phyloP scores from a whole-genome alignment of 2,113 vertebrate genomes.

The Corvus hawaiiensis region DNA sequence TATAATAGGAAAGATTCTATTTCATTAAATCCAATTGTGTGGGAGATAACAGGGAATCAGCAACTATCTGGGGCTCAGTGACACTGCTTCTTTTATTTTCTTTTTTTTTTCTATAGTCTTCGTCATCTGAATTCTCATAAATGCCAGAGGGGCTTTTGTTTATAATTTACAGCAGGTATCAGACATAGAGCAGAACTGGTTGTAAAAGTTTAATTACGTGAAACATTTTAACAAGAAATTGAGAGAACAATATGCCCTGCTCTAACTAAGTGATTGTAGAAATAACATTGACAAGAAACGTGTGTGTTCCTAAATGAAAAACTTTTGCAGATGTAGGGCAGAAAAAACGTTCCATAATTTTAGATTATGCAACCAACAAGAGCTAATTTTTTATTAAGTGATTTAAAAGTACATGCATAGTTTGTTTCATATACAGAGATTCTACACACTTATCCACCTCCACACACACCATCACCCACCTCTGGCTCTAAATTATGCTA shows the following conservation, averaged over 20 bases:
- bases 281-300: conserved; percentile 67
- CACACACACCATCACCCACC: neutral
- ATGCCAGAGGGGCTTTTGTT: conserved; percentile 15
- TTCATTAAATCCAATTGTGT: neutral
- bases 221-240: conserved; percentile 77
- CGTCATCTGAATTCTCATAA: conserved; percentile 40
- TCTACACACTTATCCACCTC: neutral
- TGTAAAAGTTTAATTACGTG: conserved; percentile 77
- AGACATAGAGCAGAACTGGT: conserved; percentile 71
- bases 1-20: neutral
- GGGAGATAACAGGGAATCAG: neutral
- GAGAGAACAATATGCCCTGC: conserved; percentile 72
- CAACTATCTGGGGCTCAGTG: neutral
- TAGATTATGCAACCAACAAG: conserved; percentile 15
- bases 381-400: neutral
- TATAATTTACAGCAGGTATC: conserved; percentile 52
- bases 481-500: neutral
- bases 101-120: neutral
- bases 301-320: conserved; percentile 67
- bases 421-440: neutral
- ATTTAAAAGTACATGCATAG: neutral
- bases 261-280: conserved; percentile 58
- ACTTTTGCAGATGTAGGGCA: conserved; percentile 8
- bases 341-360: conserved; percentile 36
- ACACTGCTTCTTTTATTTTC: neutral